Conservation (phyloP, 2,797 vertebrate genomes). For the Acropternis orthonyx region DNA sequence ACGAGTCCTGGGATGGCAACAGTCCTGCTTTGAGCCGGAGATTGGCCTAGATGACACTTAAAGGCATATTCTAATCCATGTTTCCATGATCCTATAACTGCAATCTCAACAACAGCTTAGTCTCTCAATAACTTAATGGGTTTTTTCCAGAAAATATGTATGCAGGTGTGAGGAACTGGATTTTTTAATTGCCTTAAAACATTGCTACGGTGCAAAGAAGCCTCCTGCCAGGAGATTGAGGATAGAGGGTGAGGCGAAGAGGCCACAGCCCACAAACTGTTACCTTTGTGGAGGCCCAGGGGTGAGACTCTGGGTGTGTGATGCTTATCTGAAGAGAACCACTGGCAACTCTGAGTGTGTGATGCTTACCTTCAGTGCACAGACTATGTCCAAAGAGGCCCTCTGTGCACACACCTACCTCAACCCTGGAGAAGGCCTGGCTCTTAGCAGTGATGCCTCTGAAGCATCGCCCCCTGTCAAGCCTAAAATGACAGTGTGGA, state of each 20-base stretch:
- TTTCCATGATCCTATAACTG: neutral
- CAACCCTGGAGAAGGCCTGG: neutral
- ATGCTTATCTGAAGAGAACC: neutral
- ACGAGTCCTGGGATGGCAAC: neutral
- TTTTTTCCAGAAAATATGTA: neutral
- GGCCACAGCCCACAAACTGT: neutral
- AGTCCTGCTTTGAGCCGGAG: neutral
- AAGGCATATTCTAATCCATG: neutral
- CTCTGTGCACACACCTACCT: neutral
- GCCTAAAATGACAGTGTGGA: neutral
- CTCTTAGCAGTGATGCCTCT: neutral
- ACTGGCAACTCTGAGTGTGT: neutral
- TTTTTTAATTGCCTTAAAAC: neutral
- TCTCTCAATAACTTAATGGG: neutral
- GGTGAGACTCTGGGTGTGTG: neutral
- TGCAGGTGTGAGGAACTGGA: neutral
- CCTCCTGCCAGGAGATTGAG: neutral
- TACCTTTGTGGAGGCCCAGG: neutral
- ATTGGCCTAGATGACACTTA: neutral
- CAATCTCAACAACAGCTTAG: neutral
- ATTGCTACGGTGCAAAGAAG: neutral
- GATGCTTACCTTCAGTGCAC: neutral
- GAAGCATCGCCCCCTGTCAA: neutral
- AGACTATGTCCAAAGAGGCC: neutral
- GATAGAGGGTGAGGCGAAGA: neutral